Percentiles rank a stretch among this genome's conserved stretches.
phyloP scores from a whole-genome alignment of 2,888 invertebrate genomes.

The Mechanitis messenoides region DNA sequence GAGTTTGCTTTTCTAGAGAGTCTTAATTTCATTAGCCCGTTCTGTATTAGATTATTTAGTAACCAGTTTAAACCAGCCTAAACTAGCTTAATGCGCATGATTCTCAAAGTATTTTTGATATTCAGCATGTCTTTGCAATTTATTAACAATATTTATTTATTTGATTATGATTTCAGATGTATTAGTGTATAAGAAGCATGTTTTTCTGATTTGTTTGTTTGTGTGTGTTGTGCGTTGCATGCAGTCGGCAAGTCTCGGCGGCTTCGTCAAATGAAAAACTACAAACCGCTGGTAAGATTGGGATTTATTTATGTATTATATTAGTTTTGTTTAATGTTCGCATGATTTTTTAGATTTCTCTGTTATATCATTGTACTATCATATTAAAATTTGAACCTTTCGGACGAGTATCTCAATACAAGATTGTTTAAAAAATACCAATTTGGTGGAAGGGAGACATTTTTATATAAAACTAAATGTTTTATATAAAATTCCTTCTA shows the following conservation, averaged over 20 bases:
- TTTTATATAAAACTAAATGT: too few species aligned
- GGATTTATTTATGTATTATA: constrained; percentile 17
- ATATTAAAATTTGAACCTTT: too few species aligned
- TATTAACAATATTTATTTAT: constrained; percentile 10
- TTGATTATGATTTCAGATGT: constrained; percentile 26
- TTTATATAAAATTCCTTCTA: too few species aligned
- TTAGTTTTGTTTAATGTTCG: not conserved
- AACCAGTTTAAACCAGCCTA: too few species aligned
- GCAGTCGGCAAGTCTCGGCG: constrained; percentile 55
- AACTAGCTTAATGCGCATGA: too few species aligned
- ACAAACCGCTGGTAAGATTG: constrained; percentile 67
- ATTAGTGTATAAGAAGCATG: constrained; percentile 33
- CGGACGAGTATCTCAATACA: too few species aligned
- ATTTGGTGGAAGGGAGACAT: too few species aligned
- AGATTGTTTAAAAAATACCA: too few species aligned
- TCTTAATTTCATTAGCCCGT: not conserved
- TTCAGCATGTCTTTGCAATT: not conserved
- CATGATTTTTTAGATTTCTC: not conserved
- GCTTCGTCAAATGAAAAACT: constrained; percentile 60
- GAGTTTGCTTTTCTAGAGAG: too few species aligned
- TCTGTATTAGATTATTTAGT: not conserved
- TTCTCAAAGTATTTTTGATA: not conserved
- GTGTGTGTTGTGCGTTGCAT: constrained; percentile 64
- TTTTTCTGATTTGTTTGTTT: constrained; percentile 42
- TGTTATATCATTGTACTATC: too few species aligned